A percentile compares a stretch with the other conserved stretches of the same genome.
phyloP scores from a whole-genome alignment of 2,888 invertebrate species.

The Agriopis leucophaearia region DNA sequence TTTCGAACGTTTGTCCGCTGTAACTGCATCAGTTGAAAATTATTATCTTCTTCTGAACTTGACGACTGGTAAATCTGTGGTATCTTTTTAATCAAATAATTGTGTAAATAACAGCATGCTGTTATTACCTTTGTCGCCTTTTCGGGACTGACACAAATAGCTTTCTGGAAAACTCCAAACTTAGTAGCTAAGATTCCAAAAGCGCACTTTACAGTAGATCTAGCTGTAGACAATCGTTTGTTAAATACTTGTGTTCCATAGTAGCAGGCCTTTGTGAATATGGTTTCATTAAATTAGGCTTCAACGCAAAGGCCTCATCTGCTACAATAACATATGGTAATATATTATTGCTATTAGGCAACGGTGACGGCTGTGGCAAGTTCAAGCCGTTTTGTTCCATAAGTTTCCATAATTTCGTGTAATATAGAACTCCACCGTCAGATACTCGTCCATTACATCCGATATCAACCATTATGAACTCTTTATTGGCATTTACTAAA shows the following conservation, averaged over 20 bases:
- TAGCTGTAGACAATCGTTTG: background rate
- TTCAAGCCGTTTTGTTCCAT: background rate
- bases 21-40: too few relatives aligned
- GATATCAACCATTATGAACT: conserved; percentile 15
- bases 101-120: too few relatives aligned
- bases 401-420: conserved; percentile 11
- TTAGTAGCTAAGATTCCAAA: background rate
- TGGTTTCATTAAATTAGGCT: conserved; percentile 9
- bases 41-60: too few relatives aligned
- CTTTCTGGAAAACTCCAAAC: conserved; percentile 1
- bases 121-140: too few relatives aligned
- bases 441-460: conserved; percentile 17
- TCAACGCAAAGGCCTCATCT: background rate
- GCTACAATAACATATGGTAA: background rate
- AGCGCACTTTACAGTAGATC: background rate
- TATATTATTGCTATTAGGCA: background rate
- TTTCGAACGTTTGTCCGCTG: too few relatives aligned
- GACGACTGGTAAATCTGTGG: too few relatives aligned
- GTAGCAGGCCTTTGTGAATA: background rate
- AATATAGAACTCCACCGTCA: conserved; percentile 14
- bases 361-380: background rate
- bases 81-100: too few relatives aligned
- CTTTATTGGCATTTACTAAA: conserved; percentile 20
- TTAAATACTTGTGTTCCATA: background rate
- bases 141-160: too few relatives aligned